Conservation (phyloP, 2,113 vertebrate genomes). For the Prunella himalayana region DNA sequence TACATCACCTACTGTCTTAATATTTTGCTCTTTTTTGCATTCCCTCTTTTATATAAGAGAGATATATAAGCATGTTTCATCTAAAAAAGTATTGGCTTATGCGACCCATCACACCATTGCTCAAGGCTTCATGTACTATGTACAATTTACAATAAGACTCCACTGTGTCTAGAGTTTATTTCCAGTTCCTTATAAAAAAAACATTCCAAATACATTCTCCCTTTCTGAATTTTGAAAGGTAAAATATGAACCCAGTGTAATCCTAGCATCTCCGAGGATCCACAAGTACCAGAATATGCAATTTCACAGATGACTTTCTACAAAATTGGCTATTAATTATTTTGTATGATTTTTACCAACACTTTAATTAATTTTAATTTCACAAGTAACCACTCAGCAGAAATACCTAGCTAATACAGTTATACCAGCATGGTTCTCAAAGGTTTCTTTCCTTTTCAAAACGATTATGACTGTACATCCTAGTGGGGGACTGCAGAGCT, state of each 20-base stretch:
- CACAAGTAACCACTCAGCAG: not conserved
- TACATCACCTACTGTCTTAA: not conserved
- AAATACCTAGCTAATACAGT: not conserved
- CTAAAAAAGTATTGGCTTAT: not conserved
- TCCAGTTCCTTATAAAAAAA: not conserved
- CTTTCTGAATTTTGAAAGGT: not conserved
- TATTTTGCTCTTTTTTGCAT: not conserved
- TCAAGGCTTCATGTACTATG: not conserved
- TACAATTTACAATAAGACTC: not conserved
- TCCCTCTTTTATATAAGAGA: not conserved
- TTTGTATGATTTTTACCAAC: not conserved
- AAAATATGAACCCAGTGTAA: not conserved
- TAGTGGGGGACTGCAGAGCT: not conserved
- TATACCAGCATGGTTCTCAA: not conserved
- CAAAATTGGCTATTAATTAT: not conserved
- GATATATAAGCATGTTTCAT: not conserved
- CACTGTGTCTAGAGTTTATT: not conserved
- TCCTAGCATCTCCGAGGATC: not conserved
- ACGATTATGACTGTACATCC: not conserved
- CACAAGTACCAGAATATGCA: not conserved
- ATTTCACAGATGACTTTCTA: not conserved
- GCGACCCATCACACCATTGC: not conserved
- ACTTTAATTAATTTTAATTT: not conserved
- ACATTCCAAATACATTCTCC: not conserved
- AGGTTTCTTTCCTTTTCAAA: accelerated